Evolutionary conservation across 2,113 vertebrate species (phyloP).

Genomic region (Nestor notabilis): DNA sequence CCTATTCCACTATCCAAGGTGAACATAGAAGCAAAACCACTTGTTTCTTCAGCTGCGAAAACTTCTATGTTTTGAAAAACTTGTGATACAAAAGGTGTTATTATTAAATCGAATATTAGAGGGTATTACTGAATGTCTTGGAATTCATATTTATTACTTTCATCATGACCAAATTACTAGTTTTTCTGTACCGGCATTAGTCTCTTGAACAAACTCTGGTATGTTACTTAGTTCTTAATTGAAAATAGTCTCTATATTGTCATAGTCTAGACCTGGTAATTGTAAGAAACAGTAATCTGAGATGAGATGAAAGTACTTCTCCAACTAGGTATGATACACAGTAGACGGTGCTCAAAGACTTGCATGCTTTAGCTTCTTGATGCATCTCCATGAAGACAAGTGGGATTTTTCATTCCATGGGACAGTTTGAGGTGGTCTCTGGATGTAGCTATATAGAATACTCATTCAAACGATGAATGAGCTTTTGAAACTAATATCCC

Average conservation of each 20-base stretch:
- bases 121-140: not conserved
- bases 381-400: not conserved
- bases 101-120: not conserved
- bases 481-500: not conserved
- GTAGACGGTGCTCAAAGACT: not conserved
- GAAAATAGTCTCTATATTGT: not conserved
- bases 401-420: not conserved
- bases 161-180: not conserved
- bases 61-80: not conserved
- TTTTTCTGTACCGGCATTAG: not conserved
- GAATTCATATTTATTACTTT: not conserved
- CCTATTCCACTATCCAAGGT: not conserved
- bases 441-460: not conserved
- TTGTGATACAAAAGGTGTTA: not conserved
- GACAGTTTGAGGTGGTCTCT: not conserved
- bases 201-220: not conserved
- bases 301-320: not conserved
- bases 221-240: not conserved
- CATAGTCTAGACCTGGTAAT: not conserved
- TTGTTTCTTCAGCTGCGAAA: not conserved
- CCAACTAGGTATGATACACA: not conserved
- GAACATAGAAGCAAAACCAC: not conserved
- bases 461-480: not conserved
- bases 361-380: not conserved
- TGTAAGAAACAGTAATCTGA: not conserved